Base-by-base conservation (phyloP, 2,888 invertebrate species). In the Lacanobia oleracea region DNA sequence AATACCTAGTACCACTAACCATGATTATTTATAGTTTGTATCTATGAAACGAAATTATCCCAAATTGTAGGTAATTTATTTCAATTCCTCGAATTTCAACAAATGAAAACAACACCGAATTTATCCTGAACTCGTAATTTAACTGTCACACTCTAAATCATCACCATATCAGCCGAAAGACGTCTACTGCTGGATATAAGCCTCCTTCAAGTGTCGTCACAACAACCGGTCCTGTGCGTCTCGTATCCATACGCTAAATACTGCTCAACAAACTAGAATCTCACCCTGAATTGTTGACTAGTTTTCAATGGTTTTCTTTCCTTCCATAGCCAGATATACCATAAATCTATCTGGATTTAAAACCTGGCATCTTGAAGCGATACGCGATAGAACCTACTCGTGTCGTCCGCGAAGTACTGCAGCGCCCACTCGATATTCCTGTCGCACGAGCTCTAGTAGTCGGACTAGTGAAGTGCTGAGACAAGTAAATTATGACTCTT, bases 361-460 rank as follows among this genome's bases (percentile, higher is more conserved):
- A 75, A 60, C 23, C 27, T 40, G 45, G 57, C 54, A 43, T 66
- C 33, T 56, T 66, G 18, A 72, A 77, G 67, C 54, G 62, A 54
- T 72, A 72, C 70, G 67, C 54, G 62, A 54, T 72, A 53, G 56
- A 51, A 59, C 45, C 23, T 53, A 27, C 64, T 56, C 53, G 65
- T 67, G 72, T 68, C 72, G 69, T 69, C 54, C 76, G 64, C 76
- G 61, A 79, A 77, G 70, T 63, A 72, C 75, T 67, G 78, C 76
- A 61, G 72, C 56, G 53, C 62, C 66, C 69, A 83, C 75, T 84
- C 81, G 77, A 83, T 85, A 83, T 84, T 81, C 79, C 68, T 63
- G 68, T 74, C 83, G 68, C 73, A 77, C 60, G 61, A 59, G 37
- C 62, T 65, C 54, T 23, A 59, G 45, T 63, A 45, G n/a, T n/a